A percentile compares a stretch with the other conserved stretches of the same genome.
Conservation (phyloP, 1,140 invertebrate genomes). For the Drosophila sp. region DNA sequence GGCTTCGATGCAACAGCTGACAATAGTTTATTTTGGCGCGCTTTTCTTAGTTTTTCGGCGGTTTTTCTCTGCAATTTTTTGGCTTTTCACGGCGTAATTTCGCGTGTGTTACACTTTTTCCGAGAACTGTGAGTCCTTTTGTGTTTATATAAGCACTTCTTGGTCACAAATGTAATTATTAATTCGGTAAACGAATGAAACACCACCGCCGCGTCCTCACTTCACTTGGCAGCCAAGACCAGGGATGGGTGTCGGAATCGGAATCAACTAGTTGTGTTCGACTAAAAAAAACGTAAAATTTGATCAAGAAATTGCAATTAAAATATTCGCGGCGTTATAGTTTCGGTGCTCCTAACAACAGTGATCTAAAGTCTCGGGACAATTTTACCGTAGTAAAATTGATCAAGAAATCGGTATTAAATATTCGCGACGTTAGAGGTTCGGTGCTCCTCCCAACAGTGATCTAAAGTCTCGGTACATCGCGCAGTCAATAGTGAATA, state of each 20-base stretch:
- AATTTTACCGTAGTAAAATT: too few relatives aligned
- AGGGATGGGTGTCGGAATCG: not conserved
- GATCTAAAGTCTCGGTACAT: too few relatives aligned
- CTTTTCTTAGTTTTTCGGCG: constrained; percentile 20
- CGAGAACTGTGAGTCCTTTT: not conserved
- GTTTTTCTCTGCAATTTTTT: not conserved
- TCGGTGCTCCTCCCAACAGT: too few relatives aligned
- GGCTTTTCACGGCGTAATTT: not conserved
- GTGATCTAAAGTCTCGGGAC: too few relatives aligned
- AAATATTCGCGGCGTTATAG: not conserved
- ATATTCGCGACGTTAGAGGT: too few relatives aligned
- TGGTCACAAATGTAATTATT: not conserved
- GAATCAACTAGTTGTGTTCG: not conserved
- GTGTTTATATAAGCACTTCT: not conserved
- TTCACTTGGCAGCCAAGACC: not conserved
- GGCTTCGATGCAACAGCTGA: constrained; percentile 40
- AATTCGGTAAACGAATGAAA: not conserved
- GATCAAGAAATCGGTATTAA: too few relatives aligned
- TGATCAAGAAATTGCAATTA: not conserved
- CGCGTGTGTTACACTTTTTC: not conserved
- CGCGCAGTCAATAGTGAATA: too few relatives aligned
- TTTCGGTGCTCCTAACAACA: too few relatives aligned
- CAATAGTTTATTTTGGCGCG: constrained; percentile 44
- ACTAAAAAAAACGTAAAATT: too few relatives aligned
- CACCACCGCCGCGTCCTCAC: not conserved